phyloP scores from a whole-genome alignment of 1,140 invertebrate species.

The Odontomachus brunneus region DNA sequence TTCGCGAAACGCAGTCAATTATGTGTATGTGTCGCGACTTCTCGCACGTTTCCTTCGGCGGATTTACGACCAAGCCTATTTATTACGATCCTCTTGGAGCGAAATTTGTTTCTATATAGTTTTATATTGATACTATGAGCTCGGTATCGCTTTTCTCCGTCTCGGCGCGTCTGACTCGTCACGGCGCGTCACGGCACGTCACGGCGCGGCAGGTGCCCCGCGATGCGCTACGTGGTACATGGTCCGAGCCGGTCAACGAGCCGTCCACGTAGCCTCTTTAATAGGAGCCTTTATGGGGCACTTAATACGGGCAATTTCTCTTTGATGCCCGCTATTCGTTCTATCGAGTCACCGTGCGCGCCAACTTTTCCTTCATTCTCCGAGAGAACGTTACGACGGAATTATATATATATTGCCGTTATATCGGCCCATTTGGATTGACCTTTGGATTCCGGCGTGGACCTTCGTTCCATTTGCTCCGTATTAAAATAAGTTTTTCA shows the following conservation, averaged over 20 bases:
- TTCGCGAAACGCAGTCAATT: not conserved
- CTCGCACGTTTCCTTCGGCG: no score
- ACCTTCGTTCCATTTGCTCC: not conserved
- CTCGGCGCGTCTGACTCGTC: not conserved
- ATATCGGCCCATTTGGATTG: not conserved
- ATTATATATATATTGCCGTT: slow-evolving; percentile 6
- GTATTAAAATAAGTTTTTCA: not conserved
- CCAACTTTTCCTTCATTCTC: slow-evolving; percentile 18
- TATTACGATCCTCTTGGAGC: not conserved
- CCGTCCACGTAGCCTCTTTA: slow-evolving; percentile 71
- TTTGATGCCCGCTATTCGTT: slow-evolving; percentile 72
- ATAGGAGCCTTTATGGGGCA: slow-evolving; percentile 77
- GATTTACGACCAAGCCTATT: no score
- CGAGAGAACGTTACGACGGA: not conserved
- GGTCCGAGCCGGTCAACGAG: slow-evolving; percentile 66
- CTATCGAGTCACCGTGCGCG: slow-evolving; percentile 62
- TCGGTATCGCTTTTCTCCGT: not conserved
- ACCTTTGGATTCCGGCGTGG: not conserved
- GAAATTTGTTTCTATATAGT: not conserved
- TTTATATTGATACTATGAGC: not conserved
- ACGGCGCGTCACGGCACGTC: slow-evolving; percentile 58
- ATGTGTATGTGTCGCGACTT: no score
- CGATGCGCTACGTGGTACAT: slow-evolving; percentile 70
- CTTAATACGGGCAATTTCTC: slow-evolving; percentile 78
- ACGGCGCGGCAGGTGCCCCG: slow-evolving; percentile 69